These are phyloP conservation scores for Porites lobata DNA, from an alignment of 92 coral and sea anemone species.

Conservation along the genomic window DNA sequence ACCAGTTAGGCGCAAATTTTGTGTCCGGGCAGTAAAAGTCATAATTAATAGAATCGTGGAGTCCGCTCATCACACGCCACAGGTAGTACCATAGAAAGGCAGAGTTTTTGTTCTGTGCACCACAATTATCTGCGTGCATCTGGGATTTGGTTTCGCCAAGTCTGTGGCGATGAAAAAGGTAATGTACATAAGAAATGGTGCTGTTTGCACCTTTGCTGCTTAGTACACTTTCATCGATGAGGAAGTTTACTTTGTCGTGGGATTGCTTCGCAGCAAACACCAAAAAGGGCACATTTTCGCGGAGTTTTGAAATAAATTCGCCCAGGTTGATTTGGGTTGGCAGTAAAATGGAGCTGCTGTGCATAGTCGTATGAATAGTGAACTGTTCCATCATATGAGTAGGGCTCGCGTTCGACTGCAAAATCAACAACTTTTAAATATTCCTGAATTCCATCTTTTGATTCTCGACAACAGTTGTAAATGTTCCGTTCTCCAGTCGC, in stretches of 20 bases:
- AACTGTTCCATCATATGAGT: slow-evolving; percentile 36
- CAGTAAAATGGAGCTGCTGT: slow-evolving; percentile 64
- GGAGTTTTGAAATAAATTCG: slow-evolving; percentile 67
- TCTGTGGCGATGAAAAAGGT: slow-evolving; percentile 47
- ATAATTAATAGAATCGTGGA: slow-evolving; percentile 19
- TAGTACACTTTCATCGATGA: slow-evolving; percentile 55
- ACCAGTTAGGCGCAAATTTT: slow-evolving; percentile 76
- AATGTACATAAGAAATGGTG: slow-evolving; percentile 50
- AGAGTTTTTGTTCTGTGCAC: slow-evolving; percentile 60
- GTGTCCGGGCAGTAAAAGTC: slow-evolving; percentile 56
- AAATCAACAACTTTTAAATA: slow-evolving; percentile 14
- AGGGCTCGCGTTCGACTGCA: slow-evolving; percentile 33
- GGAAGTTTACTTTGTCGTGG: slow-evolving; percentile 66
- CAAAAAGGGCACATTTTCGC: slow-evolving; percentile 60
- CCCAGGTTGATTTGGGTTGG: slow-evolving; percentile 60
- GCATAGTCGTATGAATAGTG: slow-evolving; percentile 79
- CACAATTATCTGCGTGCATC: slow-evolving; percentile 71
- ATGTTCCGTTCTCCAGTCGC: slow-evolving; percentile 49
- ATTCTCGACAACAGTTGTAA: slow-evolving; percentile 25
- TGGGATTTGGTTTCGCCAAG: slow-evolving; percentile 60
- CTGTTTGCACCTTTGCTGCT: slow-evolving; percentile 70
- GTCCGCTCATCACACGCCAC: slow-evolving; percentile 39
- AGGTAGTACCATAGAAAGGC: slow-evolving; percentile 53
- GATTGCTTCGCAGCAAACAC: slow-evolving; percentile 65
- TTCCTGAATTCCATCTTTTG: slow-evolving; percentile 4